Evolutionary conservation across 1,140 invertebrate genomes (phyloP), one percentile per base, ranked within the genome.

Genomic region (Pantala flavescens): DNA sequence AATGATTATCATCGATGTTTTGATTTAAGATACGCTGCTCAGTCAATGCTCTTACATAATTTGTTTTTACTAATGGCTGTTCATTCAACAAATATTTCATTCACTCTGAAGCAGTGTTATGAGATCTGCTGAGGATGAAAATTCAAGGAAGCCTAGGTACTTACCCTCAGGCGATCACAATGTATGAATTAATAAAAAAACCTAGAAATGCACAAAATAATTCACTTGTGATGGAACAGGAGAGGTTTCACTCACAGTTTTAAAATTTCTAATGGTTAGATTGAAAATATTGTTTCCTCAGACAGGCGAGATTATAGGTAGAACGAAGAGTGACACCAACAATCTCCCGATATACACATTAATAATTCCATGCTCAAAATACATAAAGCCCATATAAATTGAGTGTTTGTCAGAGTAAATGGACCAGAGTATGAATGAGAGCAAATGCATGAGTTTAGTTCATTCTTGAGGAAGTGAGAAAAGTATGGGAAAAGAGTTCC

Each of bases 301-400:
- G 49, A 63, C 16, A 19, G 49, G 49, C 12, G 49, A 19, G 49
- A 63, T 21, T 63, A 7, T 3, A 63, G n/a, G 49, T 63, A 21
- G 3, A 7, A 12, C 49, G 12, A 14, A 3, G 12, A 19, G 49
- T 12, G 1, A 63, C 12, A 7, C 49, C 49, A 7, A 3, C 49
- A 7, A 36, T 36, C 28, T 36, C 28, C n/a, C 14, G 12, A 63
- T 63, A 63, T 63, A 63, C 49, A 63, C n/a, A 63, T 7, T 63
- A 63, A 63, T 63, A 63, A 63, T 63, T 63, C 49, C 49, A 63
- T 63, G 49, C 49, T 63, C 49, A 63, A 63, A 63, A 19, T 63
- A 63, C 49, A 63, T 5, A 36, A 63, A 63, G 49, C 49, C 49
- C 49, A 63, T 21, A 9, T 9, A 36, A 36, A 19, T 63, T 21